A percentile compares a stretch with the other conserved stretches of the same genome.
Conservation (phyloP, 2,113 vertebrate species). For the Lonchura striata region DNA sequence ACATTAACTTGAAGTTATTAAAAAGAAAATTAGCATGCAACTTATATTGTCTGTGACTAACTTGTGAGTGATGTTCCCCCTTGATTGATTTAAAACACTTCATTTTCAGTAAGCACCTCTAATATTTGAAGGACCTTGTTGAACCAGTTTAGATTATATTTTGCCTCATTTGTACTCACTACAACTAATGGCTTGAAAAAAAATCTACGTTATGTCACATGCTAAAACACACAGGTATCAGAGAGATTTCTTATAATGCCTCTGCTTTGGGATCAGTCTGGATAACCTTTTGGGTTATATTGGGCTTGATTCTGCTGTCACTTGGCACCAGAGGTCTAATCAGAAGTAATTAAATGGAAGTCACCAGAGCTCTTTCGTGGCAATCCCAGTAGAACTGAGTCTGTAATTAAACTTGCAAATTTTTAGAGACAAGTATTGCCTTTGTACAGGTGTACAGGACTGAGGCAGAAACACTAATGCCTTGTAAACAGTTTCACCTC, state of each 20-base stretch:
- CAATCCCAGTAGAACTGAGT: neutral
- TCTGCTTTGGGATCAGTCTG: neutral
- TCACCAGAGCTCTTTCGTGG: neutral
- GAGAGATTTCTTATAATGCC: neutral
- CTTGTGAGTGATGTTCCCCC: neutral
- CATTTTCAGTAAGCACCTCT: slow-evolving; percentile 5
- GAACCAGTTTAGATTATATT: neutral
- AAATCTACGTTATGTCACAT: neutral
- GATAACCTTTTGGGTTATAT: neutral
- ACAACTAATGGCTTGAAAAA: neutral
- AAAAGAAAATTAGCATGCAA: neutral
- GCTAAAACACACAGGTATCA: neutral
- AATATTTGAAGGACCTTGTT: slow-evolving; percentile 9
- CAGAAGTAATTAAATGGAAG: slow-evolving; percentile 16
- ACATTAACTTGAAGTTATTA: neutral
- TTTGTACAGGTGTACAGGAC: neutral
- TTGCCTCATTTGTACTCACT: neutral
- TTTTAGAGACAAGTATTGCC: neutral
- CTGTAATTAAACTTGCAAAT: neutral
- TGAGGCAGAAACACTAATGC: neutral
- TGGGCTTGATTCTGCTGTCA: neutral
- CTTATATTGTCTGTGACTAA: neutral
- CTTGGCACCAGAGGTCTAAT: neutral
- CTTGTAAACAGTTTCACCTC: neutral
- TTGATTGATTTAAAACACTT: slow-evolving; percentile 11